phyloP scores from a whole-genome alignment of 2,888 invertebrate species.

The Euphydryas editha region DNA sequence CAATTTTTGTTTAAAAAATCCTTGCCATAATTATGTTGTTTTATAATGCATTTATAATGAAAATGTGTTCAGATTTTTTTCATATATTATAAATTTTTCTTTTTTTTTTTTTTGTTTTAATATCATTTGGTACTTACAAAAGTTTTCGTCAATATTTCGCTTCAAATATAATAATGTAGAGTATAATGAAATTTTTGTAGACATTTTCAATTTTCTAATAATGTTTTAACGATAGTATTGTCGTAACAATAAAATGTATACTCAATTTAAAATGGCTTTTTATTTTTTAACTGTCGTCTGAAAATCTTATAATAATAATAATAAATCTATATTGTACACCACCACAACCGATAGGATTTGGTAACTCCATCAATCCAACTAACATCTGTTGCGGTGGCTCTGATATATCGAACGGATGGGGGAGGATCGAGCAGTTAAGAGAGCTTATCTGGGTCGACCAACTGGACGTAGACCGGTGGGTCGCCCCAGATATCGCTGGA shows the following conservation, averaged over 20 bases:
- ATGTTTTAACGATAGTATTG: conserved; percentile 32
- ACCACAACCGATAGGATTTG: too few species aligned
- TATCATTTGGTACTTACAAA: neutral
- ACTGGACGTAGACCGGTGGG: too few species aligned
- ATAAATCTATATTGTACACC: too few species aligned
- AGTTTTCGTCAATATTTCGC: conserved; percentile 8
- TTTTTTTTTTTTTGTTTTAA: neutral
- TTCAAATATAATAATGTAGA: conserved; percentile 16
- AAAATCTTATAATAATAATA: too few species aligned
- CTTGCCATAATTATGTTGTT: neutral
- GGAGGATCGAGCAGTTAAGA: too few species aligned
- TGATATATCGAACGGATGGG: too few species aligned
- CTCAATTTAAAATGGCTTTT: conserved; percentile 27
- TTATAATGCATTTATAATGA: too few species aligned
- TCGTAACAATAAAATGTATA: conserved; percentile 36
- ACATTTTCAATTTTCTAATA: conserved; percentile 38
- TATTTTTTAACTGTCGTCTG: conserved; percentile 34
- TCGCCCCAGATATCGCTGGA: too few species aligned
- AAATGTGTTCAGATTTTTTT: neutral
- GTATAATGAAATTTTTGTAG: conserved; percentile 34
- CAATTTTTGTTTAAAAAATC: neutral
- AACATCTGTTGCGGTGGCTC: too few species aligned
- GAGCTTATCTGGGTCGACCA: too few species aligned
- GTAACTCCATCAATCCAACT: too few species aligned
- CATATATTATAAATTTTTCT: neutral